A percentile compares a stretch with the other conserved stretches of the same genome.
Conservation (phyloP, 1,140 invertebrate species). For the Drosophila biarmipes region DNA sequence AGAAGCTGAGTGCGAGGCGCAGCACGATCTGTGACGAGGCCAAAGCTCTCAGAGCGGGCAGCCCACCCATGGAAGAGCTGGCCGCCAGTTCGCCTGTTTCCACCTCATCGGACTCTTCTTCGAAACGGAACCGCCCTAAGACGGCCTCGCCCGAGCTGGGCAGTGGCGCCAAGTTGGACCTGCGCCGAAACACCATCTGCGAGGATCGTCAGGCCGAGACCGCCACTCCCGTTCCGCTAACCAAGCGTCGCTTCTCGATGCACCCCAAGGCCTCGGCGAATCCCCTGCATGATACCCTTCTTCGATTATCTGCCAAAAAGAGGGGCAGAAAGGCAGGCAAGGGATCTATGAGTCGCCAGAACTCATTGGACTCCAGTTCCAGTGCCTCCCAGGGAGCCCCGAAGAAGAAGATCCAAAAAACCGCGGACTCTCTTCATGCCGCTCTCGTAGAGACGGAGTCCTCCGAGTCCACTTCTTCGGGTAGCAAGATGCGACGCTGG, state of each 20-base stretch:
- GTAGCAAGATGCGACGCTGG: constrained; percentile 23
- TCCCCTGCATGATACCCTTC: constrained; percentile 2
- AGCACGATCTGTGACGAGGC: constrained; percentile 24
- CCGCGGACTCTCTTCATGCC: constrained; percentile 10
- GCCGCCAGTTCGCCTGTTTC: background rate
- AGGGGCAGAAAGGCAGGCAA: constrained; percentile 12
- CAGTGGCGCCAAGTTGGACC: background rate
- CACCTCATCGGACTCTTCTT: background rate
- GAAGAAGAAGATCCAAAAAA: constrained; percentile 18
- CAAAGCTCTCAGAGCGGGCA: background rate
- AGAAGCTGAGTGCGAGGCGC: constrained; percentile 5
- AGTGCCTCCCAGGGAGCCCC: constrained; percentile 5
- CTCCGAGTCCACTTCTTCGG: constrained; percentile 39
- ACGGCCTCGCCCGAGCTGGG: background rate
- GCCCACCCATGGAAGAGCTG: background rate
- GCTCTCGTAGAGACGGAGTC: constrained; percentile 31
- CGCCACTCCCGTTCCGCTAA: background rate
- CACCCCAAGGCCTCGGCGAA: constrained; percentile 41
- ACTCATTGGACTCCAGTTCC: constrained; percentile 48
- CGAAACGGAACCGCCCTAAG: constrained; percentile 7
- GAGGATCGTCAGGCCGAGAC: constrained; percentile 2
- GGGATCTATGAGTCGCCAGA: constrained; percentile 3
- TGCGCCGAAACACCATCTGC: constrained; percentile 33
- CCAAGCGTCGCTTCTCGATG: constrained; percentile 37
- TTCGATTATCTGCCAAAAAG: constrained; percentile 3